Evolutionary conservation across 2,113 vertebrate species (phyloP), one percentile per base, ranked within the genome.

Genomic region (Phocoena phocoena): DNA sequence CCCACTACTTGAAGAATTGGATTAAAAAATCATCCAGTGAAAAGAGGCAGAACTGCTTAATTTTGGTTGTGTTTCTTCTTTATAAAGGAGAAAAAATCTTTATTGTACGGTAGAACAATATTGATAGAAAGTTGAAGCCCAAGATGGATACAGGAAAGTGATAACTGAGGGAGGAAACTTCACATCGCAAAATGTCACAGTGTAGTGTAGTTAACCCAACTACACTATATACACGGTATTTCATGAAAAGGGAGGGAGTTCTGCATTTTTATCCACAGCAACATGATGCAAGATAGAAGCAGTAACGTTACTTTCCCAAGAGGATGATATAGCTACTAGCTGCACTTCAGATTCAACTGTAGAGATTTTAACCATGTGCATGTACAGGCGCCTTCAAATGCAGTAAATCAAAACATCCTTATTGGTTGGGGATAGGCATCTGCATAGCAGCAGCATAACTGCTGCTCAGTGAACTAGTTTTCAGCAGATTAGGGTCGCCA

Each of bases 51-150:
- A 87, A 89, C 25, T 74, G 7, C 60, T 76, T 90, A 36, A 95
- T 92, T 97, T 65, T 70, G 36, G n/a, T 81, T 90, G 96, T 77
- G 92, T 62, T 88, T 95, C 23, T 80, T 73, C 63, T 96, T 95
- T 26, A 80, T 53, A 80, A 38, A 83, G 7, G 6, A 98, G 60
- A 84, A 36, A 55, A 79, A 68, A 95, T 14, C 38, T 87, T 91
- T 44, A 36, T 47, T n/a, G 3, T 77, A 47, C 68, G 38, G 81
- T 87, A 70, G 8, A 70, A 85, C 14, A 36, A 33, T n/a, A 67
- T 76, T 88, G 84, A 88, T 31, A 84, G 58, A 38, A 93, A 88
- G 55, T 12, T 15, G 23, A 81, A 88, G 41, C 41, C 47, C 28
- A 92, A 73, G 73, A 95, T 33, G 25, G 73, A 93, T 53, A 38